phyloP scores from a whole-genome alignment of 2,113 vertebrate species.

The Procavia capensis region DNA sequence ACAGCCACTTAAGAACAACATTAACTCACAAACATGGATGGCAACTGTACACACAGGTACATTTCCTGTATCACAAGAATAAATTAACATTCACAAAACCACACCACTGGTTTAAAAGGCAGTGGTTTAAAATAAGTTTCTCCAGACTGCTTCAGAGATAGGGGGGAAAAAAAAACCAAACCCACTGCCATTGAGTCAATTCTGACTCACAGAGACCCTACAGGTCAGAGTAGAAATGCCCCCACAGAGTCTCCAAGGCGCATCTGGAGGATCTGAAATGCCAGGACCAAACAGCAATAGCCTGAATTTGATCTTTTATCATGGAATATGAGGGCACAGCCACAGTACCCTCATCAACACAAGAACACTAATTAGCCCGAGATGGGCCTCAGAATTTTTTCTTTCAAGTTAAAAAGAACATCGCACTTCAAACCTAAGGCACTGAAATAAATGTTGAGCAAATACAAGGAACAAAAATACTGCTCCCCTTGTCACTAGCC shows the following conservation, averaged over 20 bases:
- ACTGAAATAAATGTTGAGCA: neutral
- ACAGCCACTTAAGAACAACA: neutral
- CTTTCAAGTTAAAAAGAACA: conserved; percentile 18
- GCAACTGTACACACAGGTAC: neutral
- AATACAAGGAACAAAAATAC: neutral
- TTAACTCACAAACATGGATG: neutral
- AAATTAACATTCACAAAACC: neutral
- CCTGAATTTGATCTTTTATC: neutral
- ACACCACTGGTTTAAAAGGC: neutral
- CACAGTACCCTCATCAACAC: neutral
- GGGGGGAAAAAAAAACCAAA: no score
- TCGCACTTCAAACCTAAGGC: neutral
- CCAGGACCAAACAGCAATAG: neutral
- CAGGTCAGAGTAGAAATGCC: no score
- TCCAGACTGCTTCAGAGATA: neutral
- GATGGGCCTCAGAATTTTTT: neutral
- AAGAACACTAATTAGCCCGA: neutral
- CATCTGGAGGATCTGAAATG: no score
- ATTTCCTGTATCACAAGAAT: neutral
- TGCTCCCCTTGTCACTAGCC: neutral
- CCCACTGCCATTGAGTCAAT: no score
- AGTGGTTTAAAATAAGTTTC: neutral
- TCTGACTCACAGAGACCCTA: no score
- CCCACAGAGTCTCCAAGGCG: no score
- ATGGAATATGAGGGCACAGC: no score